Base-by-base conservation (phyloP, 2,113 vertebrate genomes). In the Cynocephalus volans region DNA sequence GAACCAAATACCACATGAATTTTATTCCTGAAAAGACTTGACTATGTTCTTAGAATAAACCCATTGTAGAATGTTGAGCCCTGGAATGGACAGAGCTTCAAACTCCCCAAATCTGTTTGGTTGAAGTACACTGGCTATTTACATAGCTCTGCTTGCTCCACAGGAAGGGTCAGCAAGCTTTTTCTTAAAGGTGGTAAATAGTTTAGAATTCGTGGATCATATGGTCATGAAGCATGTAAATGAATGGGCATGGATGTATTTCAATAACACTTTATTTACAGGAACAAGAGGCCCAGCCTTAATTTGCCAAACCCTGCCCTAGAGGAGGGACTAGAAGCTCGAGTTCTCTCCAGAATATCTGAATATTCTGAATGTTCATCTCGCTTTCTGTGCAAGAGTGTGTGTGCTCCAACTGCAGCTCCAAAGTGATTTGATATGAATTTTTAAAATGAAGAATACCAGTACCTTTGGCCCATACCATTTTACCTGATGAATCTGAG, bases 401-500 rank as follows among this genome's bases (percentile, higher is more conserved):
- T 6, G 31, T 15, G 6, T 45, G 19, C 11, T 88, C 52, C 64
- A 80, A 54, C 21, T 33, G 8, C 11, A 85, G 41, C 41, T 41
- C 41, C 41, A 41, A 41, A 41, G 23, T 11, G 64, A 56, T 81
- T 41, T n/a, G 5, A 36, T 31, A 58, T 93, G 58, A 67, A 33
- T 62, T 90, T 70, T 70, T 48, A 87, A 64, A 82, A 65, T 69
- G 24, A 12, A 88, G 64, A 62, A 14, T 31, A 12, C 24, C 45
- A 75, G 33, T 70, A 24, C 10, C 26, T 50, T 69, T 79, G 54
- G 48, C 19, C 58, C 70, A 41, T 23, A 81, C 48, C 28, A 48
- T 80, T 90, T 93, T 54, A 31, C 87, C 52, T n/a, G 54, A 96
- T 62, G n/a, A 76, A 94, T 75, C 48, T 64, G 88, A 92, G 26